Conservation (phyloP, 30 jellyfish, hydroid and myxozoan genomes). For the Turritopsis rubra region DNA sequence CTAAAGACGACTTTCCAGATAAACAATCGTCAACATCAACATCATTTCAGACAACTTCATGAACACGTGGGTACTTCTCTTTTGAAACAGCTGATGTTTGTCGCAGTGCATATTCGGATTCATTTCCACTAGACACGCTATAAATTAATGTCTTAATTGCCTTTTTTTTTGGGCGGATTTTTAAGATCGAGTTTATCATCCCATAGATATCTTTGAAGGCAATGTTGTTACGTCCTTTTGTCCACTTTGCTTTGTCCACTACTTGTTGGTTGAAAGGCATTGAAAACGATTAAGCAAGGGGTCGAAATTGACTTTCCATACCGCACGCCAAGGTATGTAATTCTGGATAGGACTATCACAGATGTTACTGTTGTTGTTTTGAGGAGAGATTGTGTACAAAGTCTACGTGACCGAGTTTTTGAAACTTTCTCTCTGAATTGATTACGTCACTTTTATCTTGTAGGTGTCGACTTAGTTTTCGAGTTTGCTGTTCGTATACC, state of each 20-base stretch:
- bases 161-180: constrained; percentile 3
- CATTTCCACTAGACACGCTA: constrained; percentile 22
- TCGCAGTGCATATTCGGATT: constrained; percentile 1
- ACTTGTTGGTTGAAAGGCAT: constrained; percentile 7
- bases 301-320: neutral
- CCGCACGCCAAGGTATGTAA: neutral
- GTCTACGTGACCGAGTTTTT: neutral
- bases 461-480: neutral
- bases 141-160: constrained; percentile 17
- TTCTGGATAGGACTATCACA: neutral
- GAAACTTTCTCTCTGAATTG: neutral
- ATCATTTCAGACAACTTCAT: neutral
- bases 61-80: neutral
- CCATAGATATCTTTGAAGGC: constrained; percentile 25
- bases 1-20: neutral
- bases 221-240: neutral
- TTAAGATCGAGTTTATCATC: constrained; percentile 19
- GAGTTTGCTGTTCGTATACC: neutral
- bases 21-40: neutral
- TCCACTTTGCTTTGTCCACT: neutral
- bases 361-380: neutral
- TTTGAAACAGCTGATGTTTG: neutral
- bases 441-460: neutral
- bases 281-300: neutral
- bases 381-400: neutral